Evolutionary conservation across 2,797 vertebrate genomes (phyloP).

Genomic region (Coluber constrictor): DNA sequence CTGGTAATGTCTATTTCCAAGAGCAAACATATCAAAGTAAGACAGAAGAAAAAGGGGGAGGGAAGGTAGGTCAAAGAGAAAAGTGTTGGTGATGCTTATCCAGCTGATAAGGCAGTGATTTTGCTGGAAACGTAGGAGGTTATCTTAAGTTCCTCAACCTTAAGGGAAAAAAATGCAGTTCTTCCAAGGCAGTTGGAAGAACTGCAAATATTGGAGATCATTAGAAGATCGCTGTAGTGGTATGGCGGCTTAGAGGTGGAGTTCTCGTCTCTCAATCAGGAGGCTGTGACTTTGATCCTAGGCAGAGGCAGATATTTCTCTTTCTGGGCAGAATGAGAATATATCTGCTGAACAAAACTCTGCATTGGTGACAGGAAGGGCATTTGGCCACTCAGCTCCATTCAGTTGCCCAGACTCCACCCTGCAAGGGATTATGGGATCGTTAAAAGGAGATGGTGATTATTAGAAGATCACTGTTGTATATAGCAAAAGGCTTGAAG

Average conservation of each 20-base stretch:
- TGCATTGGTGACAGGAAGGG: no score
- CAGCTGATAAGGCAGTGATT: not conserved
- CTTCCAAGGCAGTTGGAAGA: not conserved
- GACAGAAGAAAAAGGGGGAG: constrained; percentile 2
- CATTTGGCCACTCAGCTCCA: no score
- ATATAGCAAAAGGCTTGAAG: not conserved
- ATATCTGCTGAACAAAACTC: no score
- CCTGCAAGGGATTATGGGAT: no score
- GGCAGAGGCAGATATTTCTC: no score
- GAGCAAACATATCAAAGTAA: not conserved
- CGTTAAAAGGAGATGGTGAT: no score
- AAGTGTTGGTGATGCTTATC: not conserved
- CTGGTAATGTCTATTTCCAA: constrained; percentile 8
- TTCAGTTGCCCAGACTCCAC: no score
- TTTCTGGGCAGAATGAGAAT: no score
- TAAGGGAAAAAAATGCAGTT: not conserved
- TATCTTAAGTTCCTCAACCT: constrained; percentile 6
- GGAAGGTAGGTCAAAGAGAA: constrained; percentile 3
- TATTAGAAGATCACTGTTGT: not conserved
- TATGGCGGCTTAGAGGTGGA: no score
- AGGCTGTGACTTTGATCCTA: no score
- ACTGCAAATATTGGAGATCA: not conserved
- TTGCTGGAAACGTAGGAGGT: not conserved
- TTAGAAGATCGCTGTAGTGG: not conserved
- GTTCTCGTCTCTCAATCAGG: no score